These are phyloP conservation scores for Malurus elegans DNA, from an alignment of 2,113 vertebrate species.

Conservation along the genomic window DNA sequence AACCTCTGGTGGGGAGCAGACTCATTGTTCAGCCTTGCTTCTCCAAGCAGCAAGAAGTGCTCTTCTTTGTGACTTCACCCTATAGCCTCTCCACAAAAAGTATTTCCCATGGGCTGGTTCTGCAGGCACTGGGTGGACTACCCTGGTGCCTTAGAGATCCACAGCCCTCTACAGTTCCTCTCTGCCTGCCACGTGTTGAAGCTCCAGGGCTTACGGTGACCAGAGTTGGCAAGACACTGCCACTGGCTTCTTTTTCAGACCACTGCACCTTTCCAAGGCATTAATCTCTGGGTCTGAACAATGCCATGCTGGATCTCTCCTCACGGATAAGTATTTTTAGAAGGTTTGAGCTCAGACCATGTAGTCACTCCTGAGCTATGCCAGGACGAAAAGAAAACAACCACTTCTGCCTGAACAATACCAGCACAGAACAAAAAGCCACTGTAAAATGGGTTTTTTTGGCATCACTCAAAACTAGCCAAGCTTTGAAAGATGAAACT, in stretches of 20 bases:
- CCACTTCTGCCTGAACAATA: constrained; percentile 32
- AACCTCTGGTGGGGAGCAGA: background rate
- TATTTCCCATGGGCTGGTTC: background rate
- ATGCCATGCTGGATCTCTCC: background rate
- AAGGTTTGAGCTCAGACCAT: constrained; percentile 27
- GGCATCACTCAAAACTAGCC: background rate
- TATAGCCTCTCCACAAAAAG: background rate
- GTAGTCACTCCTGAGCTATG: constrained; percentile 56
- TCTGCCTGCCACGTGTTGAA: background rate
- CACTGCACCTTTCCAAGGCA: background rate
- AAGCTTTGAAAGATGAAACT: constrained; percentile 27
- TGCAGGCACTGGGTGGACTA: background rate
- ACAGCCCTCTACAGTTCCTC: background rate
- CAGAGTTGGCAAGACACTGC: background rate
- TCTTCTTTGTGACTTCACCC: background rate
- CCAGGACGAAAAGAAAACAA: constrained; percentile 25
- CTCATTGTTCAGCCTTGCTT: constrained; percentile 7
- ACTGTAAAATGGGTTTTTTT: background rate
- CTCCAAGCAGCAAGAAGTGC: background rate
- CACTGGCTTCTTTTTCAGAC: background rate
- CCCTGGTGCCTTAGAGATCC: background rate
- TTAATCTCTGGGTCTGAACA: background rate
- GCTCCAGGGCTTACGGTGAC: background rate
- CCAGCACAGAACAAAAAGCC: constrained; percentile 8
- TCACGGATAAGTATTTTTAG: constrained; percentile 39